Evolutionary conservation across 2,888 invertebrate species (phyloP), one percentile per base, ranked within the genome.

Genomic region (Orthosia gracilis): DNA sequence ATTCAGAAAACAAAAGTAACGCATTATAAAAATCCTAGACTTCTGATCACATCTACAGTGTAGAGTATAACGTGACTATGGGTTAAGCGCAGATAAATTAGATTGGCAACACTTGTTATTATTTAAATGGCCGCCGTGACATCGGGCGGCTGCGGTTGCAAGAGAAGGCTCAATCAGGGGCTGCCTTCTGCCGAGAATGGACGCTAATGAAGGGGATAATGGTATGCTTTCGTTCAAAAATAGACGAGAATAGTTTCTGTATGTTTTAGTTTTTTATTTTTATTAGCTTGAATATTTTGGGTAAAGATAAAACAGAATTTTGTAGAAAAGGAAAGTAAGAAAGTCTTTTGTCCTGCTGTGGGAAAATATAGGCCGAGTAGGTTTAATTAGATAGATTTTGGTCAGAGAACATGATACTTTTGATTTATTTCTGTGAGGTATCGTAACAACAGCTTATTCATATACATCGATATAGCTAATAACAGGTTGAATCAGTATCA

Each of bases 101-200:
- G 76, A 72, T 78, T 69, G 61, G 62, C 66, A 59, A 72, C 82
- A 84, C 69, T 84, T 84, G 84, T 71, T 73, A 77, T 71, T 75
- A 75, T 73, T 71, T 67, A 75, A 71, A 81, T 78, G 23, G 52
- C 63, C 69, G 64, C 54, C 58, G 26, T 47, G 31, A n/a, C 11
- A 4, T 11, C 61, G 62, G 23, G 63, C n/a, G 57, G 23, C 15
- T 40, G 76, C 18, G 55, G 49, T 52, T 40, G 69, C 58, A 26
- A 47, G 62, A 15, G 57, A 66, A 18, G 47, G 55, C 52, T 59
- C 40, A 21, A 52, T 73, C 62, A 63, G 15, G 52, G 11, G 31
- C 4, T 5, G n/a, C 12, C 23, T 21, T 4, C 21, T 15, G 40
- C 59, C 5, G 45, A n/a, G 76, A 18, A 58, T 26, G 18, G n/a